phyloP scores from a whole-genome alignment of 1,140 invertebrate species.

The Sitodiplosis mosellana region DNA sequence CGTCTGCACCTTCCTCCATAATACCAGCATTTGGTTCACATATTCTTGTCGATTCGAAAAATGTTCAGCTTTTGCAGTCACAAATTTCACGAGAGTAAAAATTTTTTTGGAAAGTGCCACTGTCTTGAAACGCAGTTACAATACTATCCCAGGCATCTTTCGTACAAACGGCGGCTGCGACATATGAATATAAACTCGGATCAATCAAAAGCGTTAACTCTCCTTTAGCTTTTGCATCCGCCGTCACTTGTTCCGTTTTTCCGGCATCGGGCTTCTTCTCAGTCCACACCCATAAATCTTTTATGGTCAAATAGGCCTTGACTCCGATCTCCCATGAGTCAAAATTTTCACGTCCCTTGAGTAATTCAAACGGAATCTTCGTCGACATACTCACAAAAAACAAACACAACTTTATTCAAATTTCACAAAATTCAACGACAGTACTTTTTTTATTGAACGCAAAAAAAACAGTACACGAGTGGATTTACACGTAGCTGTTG shows the following conservation, averaged over 20 bases:
- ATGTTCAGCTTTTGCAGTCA: background rate
- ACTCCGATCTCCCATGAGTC: background rate
- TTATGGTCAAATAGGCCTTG: background rate
- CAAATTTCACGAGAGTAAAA: background rate
- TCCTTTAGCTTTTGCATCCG: background rate
- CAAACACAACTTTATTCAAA: no score
- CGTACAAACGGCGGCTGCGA: background rate
- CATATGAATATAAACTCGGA: background rate
- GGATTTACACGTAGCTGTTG: no score
- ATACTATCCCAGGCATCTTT: background rate
- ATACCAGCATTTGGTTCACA: conserved; percentile 1
- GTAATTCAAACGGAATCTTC: background rate
- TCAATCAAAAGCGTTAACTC: background rate
- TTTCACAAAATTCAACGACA: no score
- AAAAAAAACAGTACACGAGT: no score
- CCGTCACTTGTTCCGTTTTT: background rate
- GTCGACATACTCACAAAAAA: no score
- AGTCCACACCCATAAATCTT: no score
- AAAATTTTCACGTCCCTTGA: background rate
- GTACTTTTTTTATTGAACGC: no score
- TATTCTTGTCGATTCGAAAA: conserved; percentile 1
- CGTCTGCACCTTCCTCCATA: background rate
- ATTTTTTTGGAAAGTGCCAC: background rate
- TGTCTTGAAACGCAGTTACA: background rate
- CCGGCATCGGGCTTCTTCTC: background rate